Evolutionary conservation across 2,888 invertebrate species (phyloP).

Genomic region (Nomada ruficornis): DNA sequence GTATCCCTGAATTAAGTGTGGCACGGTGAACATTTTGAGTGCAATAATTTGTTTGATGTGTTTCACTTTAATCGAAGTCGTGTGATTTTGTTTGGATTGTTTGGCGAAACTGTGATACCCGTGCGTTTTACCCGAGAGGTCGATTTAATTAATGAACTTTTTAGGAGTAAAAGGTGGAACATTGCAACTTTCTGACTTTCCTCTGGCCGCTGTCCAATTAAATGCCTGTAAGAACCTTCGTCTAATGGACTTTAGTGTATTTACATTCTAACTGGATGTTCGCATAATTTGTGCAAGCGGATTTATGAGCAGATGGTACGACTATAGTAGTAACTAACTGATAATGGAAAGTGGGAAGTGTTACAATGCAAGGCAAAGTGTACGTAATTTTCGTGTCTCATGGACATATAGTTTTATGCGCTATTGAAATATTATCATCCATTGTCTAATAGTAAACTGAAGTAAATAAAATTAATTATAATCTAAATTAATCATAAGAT

Average conservation of each 20-base stretch:
- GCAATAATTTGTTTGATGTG: neutral
- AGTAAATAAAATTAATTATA: no score
- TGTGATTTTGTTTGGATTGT: neutral
- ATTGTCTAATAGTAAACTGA: neutral
- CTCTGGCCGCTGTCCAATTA: slow-evolving; percentile 26
- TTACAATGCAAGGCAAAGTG: neutral
- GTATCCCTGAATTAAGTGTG: neutral
- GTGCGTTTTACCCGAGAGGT: neutral
- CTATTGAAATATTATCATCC: neutral
- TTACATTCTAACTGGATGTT: neutral
- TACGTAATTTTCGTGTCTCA: neutral
- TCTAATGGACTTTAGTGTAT: slow-evolving; percentile 9
- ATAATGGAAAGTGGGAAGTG: neutral
- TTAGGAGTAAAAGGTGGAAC: slow-evolving; percentile 27
- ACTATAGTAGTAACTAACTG: neutral
- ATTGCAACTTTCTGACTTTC: slow-evolving; percentile 20
- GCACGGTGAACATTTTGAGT: neutral
- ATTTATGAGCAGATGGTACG: neutral
- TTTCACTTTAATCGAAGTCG: neutral
- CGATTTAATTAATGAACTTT: slow-evolving; percentile 22
- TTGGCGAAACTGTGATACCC: neutral
- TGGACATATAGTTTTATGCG: neutral
- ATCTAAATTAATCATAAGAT: no score
- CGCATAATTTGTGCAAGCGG: no score
- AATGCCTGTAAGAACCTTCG: slow-evolving; percentile 9